A percentile compares a stretch with the other conserved stretches of the same genome.
Evolutionary conservation across 2,113 vertebrate genomes (phyloP).

Genomic region (Coryphaenoides rupestris): DNA sequence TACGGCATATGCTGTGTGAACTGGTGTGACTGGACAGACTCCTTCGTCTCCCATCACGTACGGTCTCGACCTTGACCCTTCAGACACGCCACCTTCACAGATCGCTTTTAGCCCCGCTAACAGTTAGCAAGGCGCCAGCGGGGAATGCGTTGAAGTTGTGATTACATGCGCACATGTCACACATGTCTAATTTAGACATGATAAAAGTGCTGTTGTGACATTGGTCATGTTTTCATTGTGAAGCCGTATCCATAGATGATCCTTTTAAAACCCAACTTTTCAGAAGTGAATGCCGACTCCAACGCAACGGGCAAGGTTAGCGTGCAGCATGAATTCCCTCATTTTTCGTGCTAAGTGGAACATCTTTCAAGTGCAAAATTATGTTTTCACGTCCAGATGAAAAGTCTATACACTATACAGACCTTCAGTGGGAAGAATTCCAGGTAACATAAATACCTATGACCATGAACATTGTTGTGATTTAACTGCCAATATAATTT

Average conservation of each 20-base stretch:
- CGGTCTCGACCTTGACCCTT: conserved; percentile 18
- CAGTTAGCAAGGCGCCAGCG: conserved; percentile 21
- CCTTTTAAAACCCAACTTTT: conserved; percentile 37
- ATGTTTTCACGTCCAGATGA: too few relatives aligned
- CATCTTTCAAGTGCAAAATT: too few relatives aligned
- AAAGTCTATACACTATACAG: too few relatives aligned
- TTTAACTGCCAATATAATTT: conserved; percentile 38
- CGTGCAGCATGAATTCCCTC: too few relatives aligned
- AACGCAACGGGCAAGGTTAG: too few relatives aligned
- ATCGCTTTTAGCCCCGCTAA: conserved; percentile 45
- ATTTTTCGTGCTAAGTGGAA: too few relatives aligned
- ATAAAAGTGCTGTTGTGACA: conserved; percentile 35
- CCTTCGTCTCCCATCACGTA: conserved; percentile 40
- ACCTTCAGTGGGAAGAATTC: too few relatives aligned
- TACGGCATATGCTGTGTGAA: conserved; percentile 19
- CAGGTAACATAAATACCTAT: conserved; percentile 31
- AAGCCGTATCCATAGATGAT: conserved; percentile 43
- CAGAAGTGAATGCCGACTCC: neutral
- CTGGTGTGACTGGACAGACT: conserved; percentile 12
- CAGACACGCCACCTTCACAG: conserved; percentile 7
- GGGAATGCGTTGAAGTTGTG: conserved; percentile 32
- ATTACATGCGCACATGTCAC: conserved; percentile 19
- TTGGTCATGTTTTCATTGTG: conserved; percentile 21
- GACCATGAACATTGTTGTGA: conserved; percentile 37
- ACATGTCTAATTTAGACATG: conserved; percentile 43